Conservation (phyloP, 2,797 vertebrate genomes). For the Eleutherodactylus coqui region DNA sequence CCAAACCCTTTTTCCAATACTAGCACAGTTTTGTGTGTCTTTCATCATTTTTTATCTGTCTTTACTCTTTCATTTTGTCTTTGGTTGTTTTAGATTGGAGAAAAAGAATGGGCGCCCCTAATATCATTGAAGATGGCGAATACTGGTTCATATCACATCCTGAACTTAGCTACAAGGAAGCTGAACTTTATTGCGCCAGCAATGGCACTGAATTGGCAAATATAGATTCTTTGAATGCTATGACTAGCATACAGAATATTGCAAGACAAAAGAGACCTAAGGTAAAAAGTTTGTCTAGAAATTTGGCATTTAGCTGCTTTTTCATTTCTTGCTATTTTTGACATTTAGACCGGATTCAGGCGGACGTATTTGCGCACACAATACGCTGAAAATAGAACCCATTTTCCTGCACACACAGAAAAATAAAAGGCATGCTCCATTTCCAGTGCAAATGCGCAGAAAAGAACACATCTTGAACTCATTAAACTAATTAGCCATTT, state of each 20-base stretch:
- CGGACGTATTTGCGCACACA: too few relatives aligned
- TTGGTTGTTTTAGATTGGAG: slow-evolving; percentile 70
- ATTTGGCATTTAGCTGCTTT: not conserved
- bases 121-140: slow-evolving; percentile 86
- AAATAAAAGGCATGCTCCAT: too few relatives aligned
- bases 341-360: not conserved
- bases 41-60: not conserved
- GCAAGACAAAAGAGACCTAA: not conserved
- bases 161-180: slow-evolving; percentile 82
- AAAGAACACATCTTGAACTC: too few relatives aligned
- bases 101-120: slow-evolving; percentile 79
- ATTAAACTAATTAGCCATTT: too few relatives aligned
- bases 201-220: slow-evolving; percentile 85
- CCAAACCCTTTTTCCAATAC: not conserved
- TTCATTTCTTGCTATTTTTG: not conserved
- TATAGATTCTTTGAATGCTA: slow-evolving; percentile 72
- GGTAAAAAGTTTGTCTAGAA: not conserved
- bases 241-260: slow-evolving; percentile 75
- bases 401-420: too few relatives aligned
- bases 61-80: not conserved
- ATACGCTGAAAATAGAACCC: too few relatives aligned
- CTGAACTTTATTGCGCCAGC: slow-evolving; percentile 80
- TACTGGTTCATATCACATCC: slow-evolving; percentile 90
- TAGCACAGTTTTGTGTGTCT: too few relatives aligned
- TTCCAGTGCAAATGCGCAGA: too few relatives aligned